Base-by-base conservation (phyloP, 2,797 vertebrate genomes). In the Heteromormyrus szaboi region DNA sequence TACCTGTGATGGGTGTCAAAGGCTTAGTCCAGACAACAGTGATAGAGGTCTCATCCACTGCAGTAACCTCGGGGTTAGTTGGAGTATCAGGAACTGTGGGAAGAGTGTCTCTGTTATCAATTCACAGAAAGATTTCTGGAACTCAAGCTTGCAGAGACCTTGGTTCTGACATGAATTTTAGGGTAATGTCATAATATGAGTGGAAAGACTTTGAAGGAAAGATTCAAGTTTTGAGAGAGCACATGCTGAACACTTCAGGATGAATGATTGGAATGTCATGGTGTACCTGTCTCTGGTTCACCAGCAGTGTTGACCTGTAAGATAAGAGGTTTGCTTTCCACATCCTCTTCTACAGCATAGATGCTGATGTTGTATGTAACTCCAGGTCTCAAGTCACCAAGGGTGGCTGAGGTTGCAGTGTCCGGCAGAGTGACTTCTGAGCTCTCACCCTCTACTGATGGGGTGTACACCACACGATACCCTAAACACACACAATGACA, bases 281-380 rank as follows among this genome's bases (percentile, higher is more conserved):
- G 48, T 41, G 29, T 76, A 76, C 68, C 68, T 96, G 95, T 88
- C 33, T 92, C 92, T 44, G 96, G 96, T 2, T 96, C 94, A 0
- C 98, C 98, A 0, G 97, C 95, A 0, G 99, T 99, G 93, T 96
- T 97, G 92, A 98, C 97, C 87, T 99, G 98, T 12, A 99, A 96
- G 91, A 99, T 96, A 62, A 99, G 89, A 0, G 98, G 98, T 29
- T 95, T 94, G 41, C 98, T 99, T 93, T 99, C 99, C 92, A 97
- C 96, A 90, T 95, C 98, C 89, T 98, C 97, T 90, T 99, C 98
- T 91, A 99, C 98, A 0, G 98, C 96, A 0, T 97, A 99, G 93
- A 99, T 99, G 19, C 97, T 99, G 93, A 99, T 98, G 94, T 99
- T 99, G 93, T 99, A 99, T 90, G 96, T 92, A 89, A 95, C 94